Evolutionary conservation across 1,140 invertebrate genomes (phyloP), one percentile per base, ranked within the genome.

Genomic region (Zaprionus lachaisei): DNA sequence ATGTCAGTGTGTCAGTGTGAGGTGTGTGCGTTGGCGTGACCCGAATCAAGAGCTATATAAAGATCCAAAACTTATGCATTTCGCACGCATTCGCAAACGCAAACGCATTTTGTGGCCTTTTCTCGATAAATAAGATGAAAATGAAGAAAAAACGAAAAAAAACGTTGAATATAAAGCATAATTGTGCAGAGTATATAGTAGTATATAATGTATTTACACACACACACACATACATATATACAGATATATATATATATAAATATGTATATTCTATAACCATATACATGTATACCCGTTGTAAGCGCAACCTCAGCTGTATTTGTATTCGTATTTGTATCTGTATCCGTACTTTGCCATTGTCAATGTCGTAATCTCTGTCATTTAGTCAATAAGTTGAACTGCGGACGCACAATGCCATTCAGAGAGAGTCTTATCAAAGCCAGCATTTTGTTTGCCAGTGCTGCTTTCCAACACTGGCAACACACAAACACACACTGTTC

Each of bases 31-130:
- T 61, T 47, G 14, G 17, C 47, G 51, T 72, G 62, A 64, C 17
- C 20, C 47, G 47, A 51, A 51, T 51, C 47, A 14, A 51, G 24
- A 54, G 22, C 57, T 56, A 22, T 31, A 44, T 20, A 56, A 9
- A 37, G 37, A 66, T 66, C 63, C 69, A 68, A 78, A 72, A 89
- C 44, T 78, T 74, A 80, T 80, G 81, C 77, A 83, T 77, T 80
- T 83, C 63, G 82, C 68, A 83, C 78, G 78, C 81, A 85, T 64
- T 77, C 62, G 69, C 55, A 75, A 68, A 44, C 38, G 38, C n/a
- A 9, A 73, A 64, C 67, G 77, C 85, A 89, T 89, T 90, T 89
- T 90, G 85, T 90, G 85, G 85, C 85, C 85, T 90, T 86, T 82
- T 84, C 79, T 85, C 67, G 76, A 71, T 70, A 63, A 79, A 67